A percentile compares a stretch with the other conserved stretches of the same genome.
phyloP scores from a whole-genome alignment of 2,113 vertebrate species.

The Triplophysa tibetana region DNA sequence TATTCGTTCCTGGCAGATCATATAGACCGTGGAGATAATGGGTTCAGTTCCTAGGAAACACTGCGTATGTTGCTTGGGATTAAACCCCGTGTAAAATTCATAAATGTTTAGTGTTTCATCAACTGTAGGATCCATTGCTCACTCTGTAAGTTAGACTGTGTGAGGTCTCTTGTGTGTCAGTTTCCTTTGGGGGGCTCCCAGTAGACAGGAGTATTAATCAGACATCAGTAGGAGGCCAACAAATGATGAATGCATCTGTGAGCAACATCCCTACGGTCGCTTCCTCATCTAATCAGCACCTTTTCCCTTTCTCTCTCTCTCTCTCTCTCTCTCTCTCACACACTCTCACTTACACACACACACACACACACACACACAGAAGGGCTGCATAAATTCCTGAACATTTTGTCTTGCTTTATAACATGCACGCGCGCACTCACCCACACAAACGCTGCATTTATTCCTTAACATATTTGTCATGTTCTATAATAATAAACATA shows the following conservation, averaged over 20 bases:
- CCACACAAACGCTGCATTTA: too few relatives aligned
- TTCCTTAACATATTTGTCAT: too few relatives aligned
- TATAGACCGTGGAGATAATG: too few relatives aligned
- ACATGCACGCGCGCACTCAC: too few relatives aligned
- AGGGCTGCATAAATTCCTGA: too few relatives aligned
- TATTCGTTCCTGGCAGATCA: not conserved
- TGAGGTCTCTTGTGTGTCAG: not conserved
- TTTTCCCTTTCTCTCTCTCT: not conserved
- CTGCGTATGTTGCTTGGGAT: too few relatives aligned
- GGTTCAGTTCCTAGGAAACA: too few relatives aligned
- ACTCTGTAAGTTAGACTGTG: not conserved
- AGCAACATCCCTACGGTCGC: conserved; percentile 40
- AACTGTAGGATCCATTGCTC: not conserved
- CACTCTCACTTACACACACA: not conserved
- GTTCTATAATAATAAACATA: too few relatives aligned
- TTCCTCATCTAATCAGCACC: conserved; percentile 38
- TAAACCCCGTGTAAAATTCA: too few relatives aligned
- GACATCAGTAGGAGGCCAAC: conserved; percentile 32
- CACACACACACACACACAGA: not conserved
- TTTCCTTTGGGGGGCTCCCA: conserved; percentile 36
- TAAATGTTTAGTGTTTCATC: not conserved
- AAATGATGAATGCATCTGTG: conserved; percentile 37
- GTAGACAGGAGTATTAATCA: conserved; percentile 25
- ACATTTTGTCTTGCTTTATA: too few relatives aligned
- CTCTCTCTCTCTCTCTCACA: not conserved